phyloP scores from a whole-genome alignment of 2,797 vertebrate genomes.

The Coreius guichenoti region DNA sequence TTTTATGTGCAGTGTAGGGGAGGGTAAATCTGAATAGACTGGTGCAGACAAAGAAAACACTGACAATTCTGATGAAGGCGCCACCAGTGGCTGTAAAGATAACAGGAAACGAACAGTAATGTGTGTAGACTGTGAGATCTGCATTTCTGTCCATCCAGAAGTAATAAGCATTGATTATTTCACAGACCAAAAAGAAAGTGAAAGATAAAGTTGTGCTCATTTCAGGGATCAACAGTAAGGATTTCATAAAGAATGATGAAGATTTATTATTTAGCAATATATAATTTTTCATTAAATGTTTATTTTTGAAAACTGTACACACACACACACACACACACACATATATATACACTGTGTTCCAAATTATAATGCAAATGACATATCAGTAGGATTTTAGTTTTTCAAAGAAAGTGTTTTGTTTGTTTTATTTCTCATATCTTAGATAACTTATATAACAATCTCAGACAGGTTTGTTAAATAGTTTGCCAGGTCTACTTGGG shows the following conservation, averaged over 20 bases:
- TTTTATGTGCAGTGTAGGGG: not conserved
- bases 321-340: not conserved
- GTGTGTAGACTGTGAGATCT: not conserved
- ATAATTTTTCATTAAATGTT: not conserved
- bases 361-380: not conserved
- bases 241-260: not conserved
- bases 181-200: not conserved
- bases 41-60: not conserved
- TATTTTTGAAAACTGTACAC: not conserved
- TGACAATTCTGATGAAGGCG: not conserved
- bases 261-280: not conserved
- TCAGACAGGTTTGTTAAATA: not conserved
- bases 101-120: not conserved
- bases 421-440: not conserved
- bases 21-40: not conserved
- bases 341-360: not conserved
- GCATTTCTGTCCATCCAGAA: not conserved
- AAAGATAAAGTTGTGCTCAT: not conserved
- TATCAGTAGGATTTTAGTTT: not conserved
- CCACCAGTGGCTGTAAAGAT: constrained; percentile 4
- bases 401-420: not conserved
- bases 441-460: not conserved
- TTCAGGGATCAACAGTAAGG: not conserved
- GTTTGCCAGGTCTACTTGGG: no score
- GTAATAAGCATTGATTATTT: not conserved